These are phyloP conservation scores for Hypotaenidia philippensis DNA, from an alignment of 2,797 vertebrate species.

Conservation along the genomic window DNA sequence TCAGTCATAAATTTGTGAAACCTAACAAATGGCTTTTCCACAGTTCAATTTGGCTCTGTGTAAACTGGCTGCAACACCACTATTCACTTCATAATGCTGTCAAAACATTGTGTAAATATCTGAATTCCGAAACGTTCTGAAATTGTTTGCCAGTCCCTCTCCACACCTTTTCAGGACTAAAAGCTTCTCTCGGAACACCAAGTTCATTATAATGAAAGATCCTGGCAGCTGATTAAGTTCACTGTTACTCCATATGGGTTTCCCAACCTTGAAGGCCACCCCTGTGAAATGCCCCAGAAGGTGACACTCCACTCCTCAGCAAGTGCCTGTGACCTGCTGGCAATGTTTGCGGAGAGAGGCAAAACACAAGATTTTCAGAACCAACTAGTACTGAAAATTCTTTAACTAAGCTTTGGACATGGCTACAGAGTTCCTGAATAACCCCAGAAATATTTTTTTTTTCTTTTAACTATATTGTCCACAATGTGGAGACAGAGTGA, in stretches of 20 bases:
- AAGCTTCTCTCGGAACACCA: background rate
- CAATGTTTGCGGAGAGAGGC: rapidly evolving
- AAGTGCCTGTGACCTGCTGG: background rate
- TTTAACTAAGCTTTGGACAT: background rate
- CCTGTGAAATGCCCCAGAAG: background rate
- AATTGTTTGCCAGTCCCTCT: background rate
- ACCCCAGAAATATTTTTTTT: background rate
- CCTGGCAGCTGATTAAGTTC: background rate
- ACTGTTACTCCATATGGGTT: background rate
- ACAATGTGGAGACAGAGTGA: background rate
- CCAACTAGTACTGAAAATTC: background rate
- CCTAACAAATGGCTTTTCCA: background rate
- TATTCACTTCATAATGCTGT: background rate
- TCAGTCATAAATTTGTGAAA: background rate
- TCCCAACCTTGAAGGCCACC: background rate
- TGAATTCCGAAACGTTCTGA: background rate
- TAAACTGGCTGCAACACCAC: background rate
- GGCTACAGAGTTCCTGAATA: background rate
- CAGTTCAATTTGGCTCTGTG: background rate
- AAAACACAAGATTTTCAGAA: background rate
- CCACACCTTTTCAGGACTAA: background rate
- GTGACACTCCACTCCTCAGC: background rate
- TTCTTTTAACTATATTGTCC: background rate
- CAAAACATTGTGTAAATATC: background rate
- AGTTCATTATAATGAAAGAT: background rate